Evolutionary conservation across 2,113 vertebrate genomes (phyloP).

Genomic region (Smithornis capensis): DNA sequence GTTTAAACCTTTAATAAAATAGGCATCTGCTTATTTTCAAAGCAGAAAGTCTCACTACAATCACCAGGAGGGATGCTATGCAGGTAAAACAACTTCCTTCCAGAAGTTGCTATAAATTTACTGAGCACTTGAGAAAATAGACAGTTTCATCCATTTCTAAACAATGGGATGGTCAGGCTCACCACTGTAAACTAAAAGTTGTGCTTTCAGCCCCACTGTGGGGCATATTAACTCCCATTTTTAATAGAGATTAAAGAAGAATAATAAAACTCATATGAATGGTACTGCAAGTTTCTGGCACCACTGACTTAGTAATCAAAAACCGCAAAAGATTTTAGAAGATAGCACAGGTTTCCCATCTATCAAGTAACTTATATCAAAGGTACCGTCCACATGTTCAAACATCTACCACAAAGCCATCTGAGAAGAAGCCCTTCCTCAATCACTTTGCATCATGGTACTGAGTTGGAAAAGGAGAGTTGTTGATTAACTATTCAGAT

Average conservation of each 20-base stretch:
- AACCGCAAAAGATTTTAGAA: background rate
- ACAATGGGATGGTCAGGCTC: background rate
- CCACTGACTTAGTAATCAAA: background rate
- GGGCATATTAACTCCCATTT: background rate
- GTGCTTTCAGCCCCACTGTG: background rate
- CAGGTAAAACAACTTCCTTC: background rate
- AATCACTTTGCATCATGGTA: background rate
- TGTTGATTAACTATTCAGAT: background rate
- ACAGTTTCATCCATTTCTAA: background rate
- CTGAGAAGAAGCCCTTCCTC: background rate
- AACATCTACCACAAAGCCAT: background rate
- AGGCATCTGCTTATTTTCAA: background rate
- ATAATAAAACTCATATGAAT: background rate
- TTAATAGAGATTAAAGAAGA: background rate
- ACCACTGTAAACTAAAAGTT: background rate
- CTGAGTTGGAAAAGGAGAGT: background rate
- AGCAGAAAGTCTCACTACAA: background rate
- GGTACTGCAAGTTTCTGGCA: background rate
- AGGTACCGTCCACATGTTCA: background rate
- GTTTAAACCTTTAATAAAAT: background rate
- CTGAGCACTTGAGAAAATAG: background rate
- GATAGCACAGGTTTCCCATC: background rate
- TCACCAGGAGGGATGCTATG: background rate
- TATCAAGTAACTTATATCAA: background rate
- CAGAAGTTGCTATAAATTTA: background rate